Percentiles rank a stretch among this genome's conserved stretches.
These are phyloP conservation scores for Tiliacea citrago DNA, from an alignment of 2,888 invertebrate species.

Conservation along the genomic window DNA sequence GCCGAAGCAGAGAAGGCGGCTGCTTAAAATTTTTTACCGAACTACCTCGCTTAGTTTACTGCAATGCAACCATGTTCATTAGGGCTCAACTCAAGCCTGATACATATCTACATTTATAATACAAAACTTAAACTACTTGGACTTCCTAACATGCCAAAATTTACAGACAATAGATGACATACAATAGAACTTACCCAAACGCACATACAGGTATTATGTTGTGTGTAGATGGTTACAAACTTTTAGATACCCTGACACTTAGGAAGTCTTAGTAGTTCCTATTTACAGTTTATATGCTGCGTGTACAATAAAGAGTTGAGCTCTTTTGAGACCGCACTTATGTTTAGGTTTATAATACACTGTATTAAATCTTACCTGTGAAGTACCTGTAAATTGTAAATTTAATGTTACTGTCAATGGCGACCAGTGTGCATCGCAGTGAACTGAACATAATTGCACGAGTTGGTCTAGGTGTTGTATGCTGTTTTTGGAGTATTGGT, in stretches of 20 bases:
- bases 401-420: constrained; percentile 83
- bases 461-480: constrained; percentile 83
- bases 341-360: constrained; percentile 86
- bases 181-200: constrained; percentile 39
- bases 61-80: constrained; percentile 88
- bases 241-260: constrained; percentile 56
- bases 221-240: constrained; percentile 49
- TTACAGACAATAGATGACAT: constrained; percentile 61
- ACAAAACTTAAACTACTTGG: constrained; percentile 56
- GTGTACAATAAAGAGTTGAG: constrained; percentile 83
- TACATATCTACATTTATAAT: constrained; percentile 79
- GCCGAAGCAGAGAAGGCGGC: constrained; percentile 90
- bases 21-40: constrained; percentile 84
- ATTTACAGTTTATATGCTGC: constrained; percentile 68
- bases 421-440: constrained; percentile 86
- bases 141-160: constrained; percentile 65
- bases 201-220: constrained; percentile 37
- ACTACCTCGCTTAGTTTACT: constrained; percentile 85
- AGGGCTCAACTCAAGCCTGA: constrained; percentile 84
- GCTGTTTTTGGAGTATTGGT: constrained; percentile 86
- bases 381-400: constrained; percentile 91
- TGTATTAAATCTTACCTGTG: constrained; percentile 88
- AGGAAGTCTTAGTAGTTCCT: constrained; percentile 64
- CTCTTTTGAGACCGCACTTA: constrained; percentile 86
- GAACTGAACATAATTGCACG: constrained; percentile 80